These are phyloP conservation scores for Eudasyphora cyanicolor DNA, from an alignment of 2,888 invertebrate species.

Conservation along the genomic window DNA sequence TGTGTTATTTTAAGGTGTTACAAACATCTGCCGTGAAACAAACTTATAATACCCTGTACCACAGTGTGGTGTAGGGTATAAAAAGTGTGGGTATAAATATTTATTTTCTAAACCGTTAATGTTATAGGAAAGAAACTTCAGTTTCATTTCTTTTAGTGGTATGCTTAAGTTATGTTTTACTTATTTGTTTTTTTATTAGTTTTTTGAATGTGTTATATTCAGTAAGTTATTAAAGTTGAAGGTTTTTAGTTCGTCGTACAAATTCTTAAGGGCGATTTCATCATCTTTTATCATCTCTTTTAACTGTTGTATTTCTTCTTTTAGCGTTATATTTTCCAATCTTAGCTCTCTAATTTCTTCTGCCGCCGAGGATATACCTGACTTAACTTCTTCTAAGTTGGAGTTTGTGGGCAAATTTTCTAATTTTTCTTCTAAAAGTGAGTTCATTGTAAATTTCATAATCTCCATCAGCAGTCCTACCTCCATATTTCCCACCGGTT, in stretches of 20 bases:
- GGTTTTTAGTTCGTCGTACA: background rate
- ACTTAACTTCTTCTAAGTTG: background rate
- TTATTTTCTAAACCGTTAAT: too few species aligned
- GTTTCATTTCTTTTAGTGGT: too few species aligned
- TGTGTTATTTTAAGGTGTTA: too few species aligned
- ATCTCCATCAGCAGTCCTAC: background rate
- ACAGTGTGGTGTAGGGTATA: too few species aligned
- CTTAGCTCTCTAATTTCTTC: too few species aligned
- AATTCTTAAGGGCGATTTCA: background rate
- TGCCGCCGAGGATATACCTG: background rate
- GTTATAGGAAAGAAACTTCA: too few species aligned
- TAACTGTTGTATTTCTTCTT: background rate
- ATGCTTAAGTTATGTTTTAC: too few species aligned
- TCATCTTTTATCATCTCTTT: background rate
- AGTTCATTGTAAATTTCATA: background rate
- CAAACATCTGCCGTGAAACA: too few species aligned
- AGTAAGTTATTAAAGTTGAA: background rate
- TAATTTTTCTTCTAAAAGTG: background rate
- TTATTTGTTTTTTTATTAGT: too few species aligned
- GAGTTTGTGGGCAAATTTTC: background rate
- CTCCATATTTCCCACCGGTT: slow-evolving; percentile 9
- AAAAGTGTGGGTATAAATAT: too few species aligned
- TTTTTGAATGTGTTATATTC: background rate
- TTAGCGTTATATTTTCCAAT: background rate
- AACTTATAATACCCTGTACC: too few species aligned